Percentiles rank a stretch among this genome's conserved stretches.
phyloP scores from a whole-genome alignment of 1,140 invertebrate genomes.

The Triops longicaudatus region DNA sequence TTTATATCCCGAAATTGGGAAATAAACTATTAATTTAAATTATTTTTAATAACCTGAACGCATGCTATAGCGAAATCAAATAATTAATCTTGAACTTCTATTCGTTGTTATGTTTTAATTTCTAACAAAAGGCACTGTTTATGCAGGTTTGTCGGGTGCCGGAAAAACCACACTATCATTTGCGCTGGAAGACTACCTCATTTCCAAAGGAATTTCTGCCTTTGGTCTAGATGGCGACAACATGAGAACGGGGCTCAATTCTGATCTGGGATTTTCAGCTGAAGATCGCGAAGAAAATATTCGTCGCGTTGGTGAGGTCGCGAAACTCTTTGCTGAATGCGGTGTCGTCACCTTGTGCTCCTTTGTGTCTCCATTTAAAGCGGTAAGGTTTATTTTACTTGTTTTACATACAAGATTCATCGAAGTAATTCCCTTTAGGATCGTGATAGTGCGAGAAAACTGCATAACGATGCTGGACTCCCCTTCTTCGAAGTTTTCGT shows the following conservation, averaged over 20 bases:
- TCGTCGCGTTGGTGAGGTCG: conserved; percentile 89
- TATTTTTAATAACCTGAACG: no score
- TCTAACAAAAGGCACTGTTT: not conserved
- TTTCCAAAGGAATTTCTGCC: conserved; percentile 77
- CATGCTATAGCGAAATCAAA: no score
- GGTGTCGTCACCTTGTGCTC: conserved; percentile 91
- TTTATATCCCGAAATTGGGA: no score
- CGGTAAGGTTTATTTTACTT: conserved; percentile 45
- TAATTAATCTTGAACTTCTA: no score
- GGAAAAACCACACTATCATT: conserved; percentile 98
- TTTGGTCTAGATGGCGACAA: conserved; percentile 98
- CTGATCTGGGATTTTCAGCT: conserved; percentile 86
- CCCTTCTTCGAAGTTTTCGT: conserved; percentile 95
- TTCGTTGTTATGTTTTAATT: no score
- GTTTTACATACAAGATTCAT: not conserved
- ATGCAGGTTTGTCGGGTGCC: conserved; percentile 71
- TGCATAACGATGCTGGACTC: conserved; percentile 75
- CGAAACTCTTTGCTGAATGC: conserved; percentile 94
- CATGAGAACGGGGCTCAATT: conserved; percentile 88
- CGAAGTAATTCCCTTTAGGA: conserved; percentile 48
- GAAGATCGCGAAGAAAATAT: conserved; percentile 97
- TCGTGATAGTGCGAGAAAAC: conserved; percentile 73
- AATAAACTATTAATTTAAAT: no score
- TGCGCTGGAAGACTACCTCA: conserved; percentile 85
- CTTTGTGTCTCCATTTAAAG: conserved; percentile 93